phyloP scores from a whole-genome alignment of 2,797 vertebrate genomes.

The Falco cherrug region DNA sequence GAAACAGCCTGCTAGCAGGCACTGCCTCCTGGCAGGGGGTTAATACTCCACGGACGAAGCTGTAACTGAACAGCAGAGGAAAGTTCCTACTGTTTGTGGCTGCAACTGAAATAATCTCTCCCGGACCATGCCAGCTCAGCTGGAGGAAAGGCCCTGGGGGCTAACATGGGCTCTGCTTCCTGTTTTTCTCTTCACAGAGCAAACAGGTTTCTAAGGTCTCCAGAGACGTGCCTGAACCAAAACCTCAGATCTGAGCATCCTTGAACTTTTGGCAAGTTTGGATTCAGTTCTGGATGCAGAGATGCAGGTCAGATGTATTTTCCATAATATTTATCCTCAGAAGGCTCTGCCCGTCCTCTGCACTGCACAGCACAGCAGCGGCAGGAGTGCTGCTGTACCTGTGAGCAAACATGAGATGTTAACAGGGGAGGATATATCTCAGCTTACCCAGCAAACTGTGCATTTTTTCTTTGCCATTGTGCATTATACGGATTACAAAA shows the following conservation, averaged over 20 bases:
- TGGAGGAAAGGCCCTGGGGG: conserved; percentile 9
- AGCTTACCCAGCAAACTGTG: neutral
- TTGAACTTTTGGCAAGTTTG: conserved; percentile 36
- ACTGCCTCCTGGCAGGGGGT: neutral
- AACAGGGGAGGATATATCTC: neutral
- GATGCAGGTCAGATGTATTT: neutral
- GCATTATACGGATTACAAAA: neutral
- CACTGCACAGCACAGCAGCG: accelerated
- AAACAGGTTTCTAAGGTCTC: neutral
- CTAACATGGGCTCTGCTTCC: conserved; percentile 27
- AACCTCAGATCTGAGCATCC: conserved; percentile 26
- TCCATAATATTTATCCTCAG: neutral
- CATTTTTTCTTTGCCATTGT: neutral
- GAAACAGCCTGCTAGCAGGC: neutral
- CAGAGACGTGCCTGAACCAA: neutral
- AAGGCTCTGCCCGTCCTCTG: neutral
- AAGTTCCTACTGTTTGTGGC: neutral
- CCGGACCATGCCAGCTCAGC: neutral
- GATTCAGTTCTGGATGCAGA: neutral
- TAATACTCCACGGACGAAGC: neutral
- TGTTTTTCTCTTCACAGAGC: conserved; percentile 16
- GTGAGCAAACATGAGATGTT: accelerated
- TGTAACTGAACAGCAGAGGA: neutral
- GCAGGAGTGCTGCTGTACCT: neutral
- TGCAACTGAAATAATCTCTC: neutral